Evolutionary conservation across 2,888 invertebrate species (phyloP).

Genomic region (Mantis religiosa): DNA sequence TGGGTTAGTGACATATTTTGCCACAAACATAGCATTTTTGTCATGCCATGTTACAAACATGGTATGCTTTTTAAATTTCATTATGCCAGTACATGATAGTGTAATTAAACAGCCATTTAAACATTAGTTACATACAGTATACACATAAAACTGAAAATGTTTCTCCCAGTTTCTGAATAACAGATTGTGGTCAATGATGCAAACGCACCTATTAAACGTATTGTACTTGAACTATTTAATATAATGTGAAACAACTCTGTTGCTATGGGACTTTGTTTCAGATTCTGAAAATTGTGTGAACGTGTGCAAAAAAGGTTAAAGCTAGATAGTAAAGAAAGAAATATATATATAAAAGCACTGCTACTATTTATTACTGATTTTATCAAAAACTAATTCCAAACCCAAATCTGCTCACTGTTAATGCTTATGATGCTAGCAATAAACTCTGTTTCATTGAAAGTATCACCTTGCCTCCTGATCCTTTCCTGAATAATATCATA

Average conservation of each 20-base stretch:
- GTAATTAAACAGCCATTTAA: too few species aligned
- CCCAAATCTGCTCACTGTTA: not conserved
- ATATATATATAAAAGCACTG: not conserved
- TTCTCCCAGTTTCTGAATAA: not conserved
- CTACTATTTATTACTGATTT: not conserved
- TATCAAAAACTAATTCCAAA: not conserved
- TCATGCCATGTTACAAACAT: too few species aligned
- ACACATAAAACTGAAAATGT: not conserved
- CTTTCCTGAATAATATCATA: not conserved
- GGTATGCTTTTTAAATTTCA: too few species aligned
- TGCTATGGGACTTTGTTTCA: conserved; percentile 4
- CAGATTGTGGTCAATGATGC: conserved; percentile 2
- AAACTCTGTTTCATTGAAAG: not conserved
- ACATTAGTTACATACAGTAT: too few species aligned
- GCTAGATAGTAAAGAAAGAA: not conserved
- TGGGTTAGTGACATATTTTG: too few species aligned
- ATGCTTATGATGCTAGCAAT: not conserved
- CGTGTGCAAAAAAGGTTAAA: conserved; percentile 8
- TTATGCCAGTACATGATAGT: too few species aligned
- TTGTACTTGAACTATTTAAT: conserved; percentile 7
- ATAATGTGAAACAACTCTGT: conserved; percentile 4
- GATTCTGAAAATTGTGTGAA: conserved; percentile 17
- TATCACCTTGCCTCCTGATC: not conserved
- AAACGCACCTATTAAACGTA: conserved; percentile 15
- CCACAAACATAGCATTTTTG: too few species aligned